Evolutionary conservation across 1,140 invertebrate genomes (phyloP).

Genomic region (Papilio helenus): DNA sequence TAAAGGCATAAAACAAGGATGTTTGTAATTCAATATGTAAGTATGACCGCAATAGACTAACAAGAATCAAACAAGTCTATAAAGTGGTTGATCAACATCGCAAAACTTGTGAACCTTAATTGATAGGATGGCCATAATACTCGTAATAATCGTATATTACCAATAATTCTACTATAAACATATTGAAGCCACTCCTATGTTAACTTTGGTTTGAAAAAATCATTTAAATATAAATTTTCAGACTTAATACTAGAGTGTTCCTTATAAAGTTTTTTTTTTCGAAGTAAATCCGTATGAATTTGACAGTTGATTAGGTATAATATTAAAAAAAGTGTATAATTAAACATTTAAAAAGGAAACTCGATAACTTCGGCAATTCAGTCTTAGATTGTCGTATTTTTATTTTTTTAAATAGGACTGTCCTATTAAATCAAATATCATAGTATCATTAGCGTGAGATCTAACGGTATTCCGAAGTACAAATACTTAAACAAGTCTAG

Average conservation of each 20-base stretch:
- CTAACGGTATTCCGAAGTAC: conserved; percentile 27
- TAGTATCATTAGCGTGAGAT: conserved; percentile 10
- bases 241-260: not conserved
- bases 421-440: conserved; percentile 12
- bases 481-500: conserved; percentile 30
- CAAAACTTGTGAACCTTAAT: conserved; percentile 16
- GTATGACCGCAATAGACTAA: not conserved
- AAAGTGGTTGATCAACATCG: conserved; percentile 22
- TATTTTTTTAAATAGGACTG: not conserved
- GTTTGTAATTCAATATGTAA: not conserved
- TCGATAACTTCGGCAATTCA: not conserved
- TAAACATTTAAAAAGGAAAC: too few species aligned
- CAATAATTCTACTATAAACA: not conserved
- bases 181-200: too few species aligned
- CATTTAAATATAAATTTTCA: too few species aligned
- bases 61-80: conserved; percentile 10
- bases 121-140: conserved; percentile 9
- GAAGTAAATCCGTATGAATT: too few species aligned
- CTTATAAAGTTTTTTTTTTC: too few species aligned
- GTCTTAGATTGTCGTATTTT: too few species aligned
- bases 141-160: not conserved
- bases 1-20: not conserved
- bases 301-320: too few species aligned
- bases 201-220: too few species aligned
- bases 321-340: too few species aligned